A percentile compares a stretch with the other conserved stretches of the same genome.
These are phyloP conservation scores for Gallinago solitaria DNA, from an alignment of 2,797 vertebrate species.

Conservation along the genomic window DNA sequence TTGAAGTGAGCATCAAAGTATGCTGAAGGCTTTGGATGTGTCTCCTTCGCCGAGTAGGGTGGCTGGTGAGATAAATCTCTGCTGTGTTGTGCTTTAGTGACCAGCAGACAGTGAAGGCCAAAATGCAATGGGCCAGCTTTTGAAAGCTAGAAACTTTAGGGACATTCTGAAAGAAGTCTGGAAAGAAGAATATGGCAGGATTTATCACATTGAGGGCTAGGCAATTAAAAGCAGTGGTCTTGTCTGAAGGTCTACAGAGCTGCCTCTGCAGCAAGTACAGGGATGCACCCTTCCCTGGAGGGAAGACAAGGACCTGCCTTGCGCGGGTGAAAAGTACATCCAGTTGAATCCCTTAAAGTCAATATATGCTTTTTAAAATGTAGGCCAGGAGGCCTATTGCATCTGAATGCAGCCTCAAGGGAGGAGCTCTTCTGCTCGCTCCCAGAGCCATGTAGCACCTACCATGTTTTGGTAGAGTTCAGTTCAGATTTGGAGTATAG, in stretches of 20 bases:
- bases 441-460: not conserved
- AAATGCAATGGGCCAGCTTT: not conserved
- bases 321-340: not conserved
- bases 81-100: not conserved
- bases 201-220: not conserved
- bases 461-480: fast-evolving
- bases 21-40: not conserved
- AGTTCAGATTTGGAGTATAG: not conserved
- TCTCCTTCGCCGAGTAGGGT: not conserved
- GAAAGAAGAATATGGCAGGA: not conserved
- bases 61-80: not conserved
- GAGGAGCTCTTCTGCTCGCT: not conserved
- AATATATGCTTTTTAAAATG: not conserved
- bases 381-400: not conserved
- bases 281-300: not conserved
- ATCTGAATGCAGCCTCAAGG: not conserved
- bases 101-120: not conserved
- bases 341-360: not conserved
- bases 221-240: not conserved
- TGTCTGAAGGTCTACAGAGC: not conserved
- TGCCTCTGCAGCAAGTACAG: not conserved
- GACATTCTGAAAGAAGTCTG: not conserved
- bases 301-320: not conserved
- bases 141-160: not conserved
- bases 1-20: not conserved